Evolutionary conservation across 2,797 vertebrate genomes (phyloP), one percentile per base, ranked within the genome.

Genomic region (Leptodactylus fallax): DNA sequence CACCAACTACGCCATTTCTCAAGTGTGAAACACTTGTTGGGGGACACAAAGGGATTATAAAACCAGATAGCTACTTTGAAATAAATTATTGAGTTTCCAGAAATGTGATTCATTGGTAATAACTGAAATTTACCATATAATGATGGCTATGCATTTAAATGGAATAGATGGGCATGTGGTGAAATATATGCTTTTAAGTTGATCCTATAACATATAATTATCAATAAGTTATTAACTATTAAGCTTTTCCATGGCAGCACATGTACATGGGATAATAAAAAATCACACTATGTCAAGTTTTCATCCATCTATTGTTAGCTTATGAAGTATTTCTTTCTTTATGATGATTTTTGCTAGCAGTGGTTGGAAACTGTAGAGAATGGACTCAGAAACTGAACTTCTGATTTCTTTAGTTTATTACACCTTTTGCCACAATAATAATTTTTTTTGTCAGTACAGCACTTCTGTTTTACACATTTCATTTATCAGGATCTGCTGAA

Each of bases 401-500:
- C 36, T 74, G 21, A 49, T 2, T 21, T 49, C 3, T 6, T 47
- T 3, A 72, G 17, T n/a, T 16, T 21, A 51, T 74, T 72, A 16
- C 16, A 71, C 45, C 67, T 47, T 3, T 74, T 74, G 27, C 13
- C 25, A 8, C 10, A 71, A 45, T 45, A 9, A 27, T 27, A 56
- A 16, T 25, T 16, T 56, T 80, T 81, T n/a, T 55, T 16, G 36
- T 36, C 36, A 36, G 2, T 27, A 9, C 2, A 55, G 27, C 36
- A 36, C 4, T 79, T 56, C 9, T 72, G 12, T 47, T 21, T 74
- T 17, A 21, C 7, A 4, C 74, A 49, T 63, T 63, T 17, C 47
- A 47, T 81, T 88, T 78, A 92, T 82, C 88, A 56, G 1, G 90
- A 90, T 89, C 63, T 87, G 76, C 12, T 7, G 13, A 87, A 84